These are phyloP conservation scores for Capromys pilorides DNA, from an alignment of 2,797 vertebrate species.

Conservation along the genomic window DNA sequence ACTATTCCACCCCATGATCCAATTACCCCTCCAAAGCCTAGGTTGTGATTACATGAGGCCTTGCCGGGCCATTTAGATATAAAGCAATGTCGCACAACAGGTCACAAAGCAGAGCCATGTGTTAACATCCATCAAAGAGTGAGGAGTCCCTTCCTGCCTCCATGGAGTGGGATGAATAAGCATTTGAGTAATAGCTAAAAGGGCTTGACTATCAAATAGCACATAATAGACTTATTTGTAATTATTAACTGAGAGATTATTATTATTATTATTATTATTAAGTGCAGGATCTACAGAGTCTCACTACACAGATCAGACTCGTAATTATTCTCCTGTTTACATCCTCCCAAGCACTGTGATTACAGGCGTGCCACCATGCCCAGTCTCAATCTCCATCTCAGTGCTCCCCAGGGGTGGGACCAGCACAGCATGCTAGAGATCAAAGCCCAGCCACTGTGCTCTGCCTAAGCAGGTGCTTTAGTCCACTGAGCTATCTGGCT, in stretches of 20 bases:
- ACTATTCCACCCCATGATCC: not conserved
- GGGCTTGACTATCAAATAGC: not conserved
- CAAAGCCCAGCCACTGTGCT: too few species aligned
- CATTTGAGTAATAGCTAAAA: not conserved
- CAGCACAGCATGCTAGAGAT: too few species aligned
- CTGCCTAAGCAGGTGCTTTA: too few species aligned
- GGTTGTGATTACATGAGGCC: not conserved
- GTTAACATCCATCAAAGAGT: not conserved
- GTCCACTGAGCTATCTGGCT: too few species aligned
- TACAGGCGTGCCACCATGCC: too few species aligned
- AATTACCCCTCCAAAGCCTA: not conserved
- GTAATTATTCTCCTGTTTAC: too few species aligned
- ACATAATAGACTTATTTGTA: not conserved
- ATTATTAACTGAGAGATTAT: conserved; percentile 27
- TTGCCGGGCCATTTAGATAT: not conserved
- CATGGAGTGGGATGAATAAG: not conserved
- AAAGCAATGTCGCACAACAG: not conserved
- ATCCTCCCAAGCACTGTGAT: too few species aligned
- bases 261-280: not conserved
- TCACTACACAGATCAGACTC: too few species aligned
- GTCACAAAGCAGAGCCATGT: not conserved
- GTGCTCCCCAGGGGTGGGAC: too few species aligned
- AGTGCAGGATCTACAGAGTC: too few species aligned
- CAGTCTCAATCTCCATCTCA: too few species aligned
- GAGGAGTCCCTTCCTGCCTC: not conserved